Percentiles rank a stretch among this genome's conserved stretches.
phyloP scores from a whole-genome alignment of 2,888 invertebrate species.

The Epinotia nisella region DNA sequence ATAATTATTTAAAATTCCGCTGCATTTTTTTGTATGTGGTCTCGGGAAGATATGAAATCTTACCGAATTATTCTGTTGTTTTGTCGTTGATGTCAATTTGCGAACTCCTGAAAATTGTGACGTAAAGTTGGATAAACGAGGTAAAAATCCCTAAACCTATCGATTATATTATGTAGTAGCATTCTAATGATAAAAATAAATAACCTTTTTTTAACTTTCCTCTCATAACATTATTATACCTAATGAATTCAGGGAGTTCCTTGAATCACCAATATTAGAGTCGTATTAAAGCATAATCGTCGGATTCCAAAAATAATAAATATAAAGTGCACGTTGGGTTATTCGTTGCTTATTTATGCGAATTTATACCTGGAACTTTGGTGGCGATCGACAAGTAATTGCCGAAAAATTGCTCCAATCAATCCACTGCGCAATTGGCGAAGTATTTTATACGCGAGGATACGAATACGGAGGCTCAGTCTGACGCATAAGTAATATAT shows the following conservation, averaged over 20 bases:
- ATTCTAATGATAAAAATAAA: background rate
- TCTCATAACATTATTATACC: conserved; percentile 8
- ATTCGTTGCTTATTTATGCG: conserved; percentile 66
- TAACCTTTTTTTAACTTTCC: background rate
- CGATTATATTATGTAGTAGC: background rate
- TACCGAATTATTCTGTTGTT: too few relatives aligned
- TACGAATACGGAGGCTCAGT: background rate
- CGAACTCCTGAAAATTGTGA: too few relatives aligned
- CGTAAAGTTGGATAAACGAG: too few relatives aligned
- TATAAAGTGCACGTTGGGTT: conserved; percentile 50
- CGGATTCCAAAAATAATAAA: conserved; percentile 40
- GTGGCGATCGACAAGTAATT: conserved; percentile 59
- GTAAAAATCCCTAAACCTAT: too few relatives aligned
- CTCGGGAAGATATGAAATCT: too few relatives aligned
- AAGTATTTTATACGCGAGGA: conserved; percentile 51
- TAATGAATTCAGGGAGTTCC: conserved; percentile 26
- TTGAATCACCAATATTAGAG: conserved; percentile 39
- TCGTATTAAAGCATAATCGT: conserved; percentile 41
- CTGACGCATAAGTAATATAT: background rate
- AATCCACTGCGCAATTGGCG: conserved; percentile 48
- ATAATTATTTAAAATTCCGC: too few relatives aligned
- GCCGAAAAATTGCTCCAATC: conserved; percentile 60
- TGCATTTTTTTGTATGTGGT: too few relatives aligned
- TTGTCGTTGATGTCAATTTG: too few relatives aligned
- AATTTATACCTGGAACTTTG: conserved; percentile 59